phyloP scores from a whole-genome alignment of 1,140 invertebrate genomes.

The Oryzaephilus surinamensis region DNA sequence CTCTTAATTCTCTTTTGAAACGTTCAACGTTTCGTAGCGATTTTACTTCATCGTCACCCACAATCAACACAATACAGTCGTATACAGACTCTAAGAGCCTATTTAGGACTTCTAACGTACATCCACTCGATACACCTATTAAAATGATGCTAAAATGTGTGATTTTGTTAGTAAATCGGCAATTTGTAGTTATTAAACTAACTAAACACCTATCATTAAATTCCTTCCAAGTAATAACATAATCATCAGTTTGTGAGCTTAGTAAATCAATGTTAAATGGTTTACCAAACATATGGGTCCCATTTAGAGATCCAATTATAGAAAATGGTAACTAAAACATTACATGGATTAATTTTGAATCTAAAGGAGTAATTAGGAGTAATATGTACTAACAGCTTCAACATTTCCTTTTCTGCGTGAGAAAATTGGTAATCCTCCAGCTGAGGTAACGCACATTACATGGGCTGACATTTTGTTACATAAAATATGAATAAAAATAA shows the following conservation, averaged over 20 bases:
- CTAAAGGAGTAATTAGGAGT: constrained; percentile 2
- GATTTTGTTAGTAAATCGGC: background rate
- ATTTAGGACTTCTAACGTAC: constrained; percentile 48
- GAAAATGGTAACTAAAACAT: constrained; percentile 62
- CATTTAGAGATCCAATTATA: constrained; percentile 68
- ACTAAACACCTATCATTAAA: constrained; percentile 39
- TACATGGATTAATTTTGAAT: background rate
- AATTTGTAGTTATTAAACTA: background rate
- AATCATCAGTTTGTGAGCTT: constrained; percentile 54
- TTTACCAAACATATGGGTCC: constrained; percentile 74
- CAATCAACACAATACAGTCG: constrained; percentile 61
- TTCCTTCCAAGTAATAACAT: constrained; percentile 64
- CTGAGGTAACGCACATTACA: constrained; percentile 55
- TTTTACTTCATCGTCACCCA: constrained; percentile 66
- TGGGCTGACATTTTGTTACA: constrained; percentile 52
- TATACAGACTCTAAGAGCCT: constrained; percentile 60
- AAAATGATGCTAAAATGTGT: constrained; percentile 45
- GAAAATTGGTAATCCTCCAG: constrained; percentile 62
- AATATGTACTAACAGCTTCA: constrained; percentile 45
- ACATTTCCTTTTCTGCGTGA: constrained; percentile 53
- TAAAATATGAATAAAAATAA: constrained; percentile 1
- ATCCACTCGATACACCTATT: constrained; percentile 55
- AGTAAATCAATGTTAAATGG: constrained; percentile 55
- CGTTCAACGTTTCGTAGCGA: constrained; percentile 65
- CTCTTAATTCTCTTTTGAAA: constrained; percentile 65